These are phyloP conservation scores for Chloroceryle inda DNA, from an alignment of 2,797 vertebrate species.

Conservation along the genomic window DNA sequence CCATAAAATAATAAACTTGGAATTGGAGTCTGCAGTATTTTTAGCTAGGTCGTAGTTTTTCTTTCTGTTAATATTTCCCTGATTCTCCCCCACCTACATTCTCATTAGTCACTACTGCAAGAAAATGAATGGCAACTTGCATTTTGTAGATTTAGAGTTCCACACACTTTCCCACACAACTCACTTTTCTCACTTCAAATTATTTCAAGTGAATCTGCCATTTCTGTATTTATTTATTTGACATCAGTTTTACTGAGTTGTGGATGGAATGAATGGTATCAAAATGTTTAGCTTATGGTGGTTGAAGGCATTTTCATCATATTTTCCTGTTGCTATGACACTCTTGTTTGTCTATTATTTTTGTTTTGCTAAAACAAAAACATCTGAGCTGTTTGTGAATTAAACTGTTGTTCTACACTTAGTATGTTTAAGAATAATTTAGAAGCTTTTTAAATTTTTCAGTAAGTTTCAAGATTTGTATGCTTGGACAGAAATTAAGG, in stretches of 20 bases:
- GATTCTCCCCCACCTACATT: not conserved
- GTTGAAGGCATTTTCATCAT: not conserved
- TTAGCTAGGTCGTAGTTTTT: not conserved
- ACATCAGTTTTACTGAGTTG: not conserved
- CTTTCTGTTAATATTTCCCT: not conserved
- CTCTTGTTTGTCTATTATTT: not conserved
- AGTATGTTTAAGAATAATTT: not conserved
- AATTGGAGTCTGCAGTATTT: not conserved
- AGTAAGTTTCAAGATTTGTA: not conserved
- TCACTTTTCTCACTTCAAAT: not conserved
- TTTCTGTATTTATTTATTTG: conserved; percentile 23
- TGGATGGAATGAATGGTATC: not conserved
- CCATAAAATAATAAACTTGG: not conserved
- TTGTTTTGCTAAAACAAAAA: not conserved
- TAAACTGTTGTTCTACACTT: not conserved
- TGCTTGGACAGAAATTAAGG: not conserved
- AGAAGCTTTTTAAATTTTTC: not conserved
- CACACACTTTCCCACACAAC: not conserved
- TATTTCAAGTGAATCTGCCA: not conserved
- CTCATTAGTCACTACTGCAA: not conserved
- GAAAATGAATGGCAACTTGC: not conserved
- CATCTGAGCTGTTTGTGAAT: not conserved
- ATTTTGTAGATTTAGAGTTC: not conserved
- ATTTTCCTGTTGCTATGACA: not conserved
- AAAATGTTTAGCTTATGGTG: not conserved